Percentiles rank a stretch among this genome's conserved stretches.
Conservation (phyloP, 2,113 vertebrate species). For the Triplophysa siluroides region DNA sequence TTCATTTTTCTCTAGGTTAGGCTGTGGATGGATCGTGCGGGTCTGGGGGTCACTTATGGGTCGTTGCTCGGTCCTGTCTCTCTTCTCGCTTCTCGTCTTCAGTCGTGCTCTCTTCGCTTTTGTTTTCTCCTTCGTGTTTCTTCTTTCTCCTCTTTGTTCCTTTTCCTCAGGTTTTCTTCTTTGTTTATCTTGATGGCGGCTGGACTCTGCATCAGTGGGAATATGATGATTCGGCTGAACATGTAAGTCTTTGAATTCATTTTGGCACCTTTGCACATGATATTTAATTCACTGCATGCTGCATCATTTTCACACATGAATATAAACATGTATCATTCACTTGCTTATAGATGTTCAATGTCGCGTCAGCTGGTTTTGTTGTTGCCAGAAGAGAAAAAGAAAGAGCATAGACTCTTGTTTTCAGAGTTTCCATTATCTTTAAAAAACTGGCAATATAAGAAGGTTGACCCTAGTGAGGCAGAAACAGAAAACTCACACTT, state of each 20-base stretch:
- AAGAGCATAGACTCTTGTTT: too few relatives aligned
- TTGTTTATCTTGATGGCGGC: conserved; percentile 34
- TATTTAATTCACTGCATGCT: not conserved
- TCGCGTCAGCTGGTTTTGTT: not conserved
- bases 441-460: too few relatives aligned
- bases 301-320: not conserved
- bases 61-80: too few relatives aligned
- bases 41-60: too few relatives aligned
- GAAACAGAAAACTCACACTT: too few relatives aligned
- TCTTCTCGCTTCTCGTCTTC: not conserved
- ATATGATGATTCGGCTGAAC: conserved; percentile 98
- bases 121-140: conserved; percentile 34
- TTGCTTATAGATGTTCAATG: not conserved
- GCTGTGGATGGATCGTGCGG: too few relatives aligned
- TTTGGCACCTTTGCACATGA: not conserved
- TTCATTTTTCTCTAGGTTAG: too few relatives aligned
- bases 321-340: not conserved
- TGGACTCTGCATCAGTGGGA: conserved; percentile 89
- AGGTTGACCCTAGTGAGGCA: too few relatives aligned
- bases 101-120: not conserved
- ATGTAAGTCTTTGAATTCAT: conserved; percentile 82
- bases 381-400: not conserved
- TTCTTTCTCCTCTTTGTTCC: not conserved
- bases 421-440: too few relatives aligned
- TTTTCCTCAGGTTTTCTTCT: not conserved